Evolutionary conservation across 2,797 vertebrate genomes (phyloP), one percentile per base, ranked within the genome.

Genomic region (Glossophaga mutica): DNA sequence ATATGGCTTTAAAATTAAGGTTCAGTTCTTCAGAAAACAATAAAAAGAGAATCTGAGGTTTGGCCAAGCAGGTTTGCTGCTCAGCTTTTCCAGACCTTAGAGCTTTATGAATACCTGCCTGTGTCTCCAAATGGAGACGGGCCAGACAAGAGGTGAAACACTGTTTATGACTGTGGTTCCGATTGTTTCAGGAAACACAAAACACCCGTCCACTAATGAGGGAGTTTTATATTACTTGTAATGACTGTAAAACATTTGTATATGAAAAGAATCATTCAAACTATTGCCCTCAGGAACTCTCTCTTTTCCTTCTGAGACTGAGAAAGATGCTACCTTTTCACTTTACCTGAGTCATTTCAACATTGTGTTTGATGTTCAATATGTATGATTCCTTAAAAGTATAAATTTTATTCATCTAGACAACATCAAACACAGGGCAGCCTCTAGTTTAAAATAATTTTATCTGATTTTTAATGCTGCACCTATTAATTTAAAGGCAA

Each of bases 181-280:
- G 87, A 18, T 90, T 76, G 55, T 81, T 91, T 95, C 93, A 74
- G 67, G 92, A 95, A 92, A 90, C 32, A 84, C 14, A 87, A 78
- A 95, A 91, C 34, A 73, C 15, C 67, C 19, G 10, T 52, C 57
- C 90, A 34, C 50, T 84, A 39, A 68, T 88, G 76, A 68, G 59
- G 86, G 89, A 68, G 84, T 93, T 94, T 96, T 92, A 82, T 8
- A 8, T 97, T 90, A 90, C 93, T 57, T 91, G 39, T 32, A 94
- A 88, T 97, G 93, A 95, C 74, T 84, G n/a, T 96, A 71, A 89
- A 96, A 92, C 44, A 46, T 86, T 95, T 83, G 18, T 74, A 42
- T 90, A 68, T 50, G 62, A 92, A 97, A 91, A 94, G 78, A 93
- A 70, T 29, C 85, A 50, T 71, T 87, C n/a, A 74, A 93, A 83